Conservation (phyloP, 2,113 vertebrate genomes). For the Chelonoidis abingdonii region DNA sequence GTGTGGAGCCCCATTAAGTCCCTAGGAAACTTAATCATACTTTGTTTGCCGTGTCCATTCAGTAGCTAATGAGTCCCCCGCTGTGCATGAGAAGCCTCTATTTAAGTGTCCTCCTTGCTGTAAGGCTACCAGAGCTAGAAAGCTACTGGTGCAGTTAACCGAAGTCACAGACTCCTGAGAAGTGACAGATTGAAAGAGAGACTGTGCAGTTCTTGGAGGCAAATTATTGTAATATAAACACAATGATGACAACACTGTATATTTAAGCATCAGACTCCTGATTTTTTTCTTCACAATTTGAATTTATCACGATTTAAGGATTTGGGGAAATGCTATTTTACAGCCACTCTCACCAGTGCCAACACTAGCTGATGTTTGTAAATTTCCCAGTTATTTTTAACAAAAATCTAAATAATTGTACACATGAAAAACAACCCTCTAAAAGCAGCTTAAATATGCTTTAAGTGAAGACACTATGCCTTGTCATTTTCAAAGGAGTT, state of each 20-base stretch:
- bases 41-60: conserved; percentile 24
- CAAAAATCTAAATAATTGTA: conserved; percentile 54
- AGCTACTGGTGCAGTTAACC: conserved; percentile 68
- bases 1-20: conserved; percentile 7
- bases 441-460: neutral
- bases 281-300: conserved; percentile 63
- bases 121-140: conserved; percentile 68
- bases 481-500: neutral
- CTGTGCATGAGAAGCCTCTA: conserved; percentile 40
- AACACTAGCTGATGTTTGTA: conserved; percentile 38
- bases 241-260: conserved; percentile 72
- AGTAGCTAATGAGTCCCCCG: conserved; percentile 62
- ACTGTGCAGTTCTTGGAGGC: conserved; percentile 70
- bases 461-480: neutral
- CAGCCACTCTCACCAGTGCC: neutral
- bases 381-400: conserved; percentile 70
- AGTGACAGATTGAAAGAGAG: conserved; percentile 78
- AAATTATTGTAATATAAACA: conserved; percentile 80
- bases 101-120: conserved; percentile 40
- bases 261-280: conserved; percentile 73
- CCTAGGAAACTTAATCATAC: conserved; percentile 32
- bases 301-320: conserved; percentile 64
- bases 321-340: conserved; percentile 54
- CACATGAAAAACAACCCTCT: neutral
- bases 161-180: conserved; percentile 67